Evolutionary conservation across 2,888 invertebrate genomes (phyloP).

Genomic region (Enoplolaimus lenunculus): DNA sequence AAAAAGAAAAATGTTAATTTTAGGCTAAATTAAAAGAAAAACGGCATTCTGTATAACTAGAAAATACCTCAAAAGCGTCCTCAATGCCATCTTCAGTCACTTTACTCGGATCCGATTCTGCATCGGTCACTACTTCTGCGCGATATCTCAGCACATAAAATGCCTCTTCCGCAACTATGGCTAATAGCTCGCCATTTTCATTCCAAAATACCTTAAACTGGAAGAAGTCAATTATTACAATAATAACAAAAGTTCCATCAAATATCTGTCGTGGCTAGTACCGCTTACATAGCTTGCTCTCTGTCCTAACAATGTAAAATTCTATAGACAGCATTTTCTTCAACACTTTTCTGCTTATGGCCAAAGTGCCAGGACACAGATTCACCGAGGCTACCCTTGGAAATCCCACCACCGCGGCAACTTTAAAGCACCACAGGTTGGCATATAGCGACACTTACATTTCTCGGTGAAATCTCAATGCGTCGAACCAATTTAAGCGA

Average conservation of each 20-base stretch:
- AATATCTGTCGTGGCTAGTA: too few species aligned
- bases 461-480: conserved; percentile 81
- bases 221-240: too few species aligned
- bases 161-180: conserved; percentile 78
- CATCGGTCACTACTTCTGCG: conserved; percentile 60
- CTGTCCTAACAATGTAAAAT: not conserved
- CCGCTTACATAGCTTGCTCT: too few species aligned
- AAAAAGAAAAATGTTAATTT: too few species aligned
- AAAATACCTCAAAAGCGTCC: conserved; percentile 77
- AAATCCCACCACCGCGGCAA: too few species aligned
- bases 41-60: too few species aligned
- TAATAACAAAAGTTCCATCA: too few species aligned
- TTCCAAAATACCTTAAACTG: conserved; percentile 66
- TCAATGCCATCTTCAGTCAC: conserved; percentile 81
- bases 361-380: too few species aligned
- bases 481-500: conserved; percentile 72
- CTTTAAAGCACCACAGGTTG: too few species aligned
- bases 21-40: too few species aligned
- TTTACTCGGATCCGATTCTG: conserved; percentile 57
- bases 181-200: conserved; percentile 82
- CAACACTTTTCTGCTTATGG: not conserved
- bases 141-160: conserved; percentile 84
- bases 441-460: conserved; percentile 26
- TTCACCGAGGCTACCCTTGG: too few species aligned
- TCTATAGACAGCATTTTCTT: not conserved